Conservation (phyloP, 2,113 vertebrate species). For the Chaetodon trifascialis region DNA sequence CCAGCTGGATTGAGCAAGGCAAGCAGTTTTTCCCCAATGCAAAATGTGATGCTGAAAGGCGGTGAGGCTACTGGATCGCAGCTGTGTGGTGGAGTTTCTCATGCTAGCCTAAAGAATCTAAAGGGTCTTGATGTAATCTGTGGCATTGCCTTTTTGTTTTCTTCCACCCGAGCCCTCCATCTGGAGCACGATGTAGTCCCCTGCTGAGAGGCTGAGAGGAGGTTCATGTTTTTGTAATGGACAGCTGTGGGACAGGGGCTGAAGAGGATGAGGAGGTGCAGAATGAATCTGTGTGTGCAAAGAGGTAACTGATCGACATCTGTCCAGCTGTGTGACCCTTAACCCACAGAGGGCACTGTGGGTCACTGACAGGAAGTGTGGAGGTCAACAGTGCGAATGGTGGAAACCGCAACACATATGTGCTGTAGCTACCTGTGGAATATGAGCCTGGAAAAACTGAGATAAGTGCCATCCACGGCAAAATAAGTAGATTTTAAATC, state of each 20-base stretch:
- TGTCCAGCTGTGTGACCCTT: conserved; percentile 55
- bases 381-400: conserved; percentile 16
- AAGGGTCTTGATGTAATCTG: not conserved
- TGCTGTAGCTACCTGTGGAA: not conserved
- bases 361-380: conserved; percentile 58
- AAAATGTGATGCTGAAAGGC: not conserved
- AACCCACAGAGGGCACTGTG: conserved; percentile 30
- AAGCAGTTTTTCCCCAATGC: not conserved
- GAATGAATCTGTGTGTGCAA: conserved; percentile 1
- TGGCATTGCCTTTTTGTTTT: not conserved
- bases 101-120: not conserved
- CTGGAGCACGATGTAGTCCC: not conserved
- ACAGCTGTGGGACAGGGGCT: not conserved
- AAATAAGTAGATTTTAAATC: not conserved
- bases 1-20: conserved; percentile 6
- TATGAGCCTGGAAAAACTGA: not conserved
- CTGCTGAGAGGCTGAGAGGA: not conserved
- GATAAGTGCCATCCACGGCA: not conserved
- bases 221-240: conserved; percentile 30
- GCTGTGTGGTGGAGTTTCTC: not conserved
- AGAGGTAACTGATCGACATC: conserved; percentile 25
- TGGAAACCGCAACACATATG: conserved; percentile 22
- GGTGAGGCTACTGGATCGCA: not conserved
- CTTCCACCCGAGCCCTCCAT: conserved; percentile 14
- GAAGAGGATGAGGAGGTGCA: not conserved